Evolutionary conservation across 1,140 invertebrate genomes (phyloP).

Genomic region (Drosophila eugracilis): DNA sequence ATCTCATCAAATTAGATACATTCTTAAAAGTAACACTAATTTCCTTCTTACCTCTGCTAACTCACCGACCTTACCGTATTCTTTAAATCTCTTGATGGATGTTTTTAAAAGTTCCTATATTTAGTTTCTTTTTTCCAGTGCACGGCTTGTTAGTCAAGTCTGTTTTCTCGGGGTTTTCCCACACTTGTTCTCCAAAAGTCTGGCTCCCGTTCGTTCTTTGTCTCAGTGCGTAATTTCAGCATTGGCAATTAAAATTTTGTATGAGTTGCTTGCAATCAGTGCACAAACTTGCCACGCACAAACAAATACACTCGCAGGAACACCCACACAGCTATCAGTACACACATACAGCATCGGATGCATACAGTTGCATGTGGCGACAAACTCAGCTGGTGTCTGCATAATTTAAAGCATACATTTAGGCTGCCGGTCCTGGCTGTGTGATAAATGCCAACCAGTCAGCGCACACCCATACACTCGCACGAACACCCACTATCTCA

Average conservation of each 20-base stretch:
- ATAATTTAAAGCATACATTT: slow-evolving; percentile 84
- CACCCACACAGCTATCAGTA: slow-evolving; percentile 15
- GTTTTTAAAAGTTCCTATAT: neutral
- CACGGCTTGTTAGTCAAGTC: slow-evolving; percentile 59
- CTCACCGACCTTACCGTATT: no score
- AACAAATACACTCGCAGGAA: slow-evolving; percentile 38
- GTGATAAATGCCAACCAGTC: slow-evolving; percentile 74
- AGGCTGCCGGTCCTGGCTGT: slow-evolving; percentile 69
- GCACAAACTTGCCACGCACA: slow-evolving; percentile 69
- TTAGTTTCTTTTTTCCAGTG: neutral
- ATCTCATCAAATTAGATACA: no score
- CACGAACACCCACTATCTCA: slow-evolving; percentile 1
- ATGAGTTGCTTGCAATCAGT: slow-evolving; percentile 82
- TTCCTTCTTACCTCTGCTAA: no score
- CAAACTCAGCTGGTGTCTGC: slow-evolving; percentile 83
- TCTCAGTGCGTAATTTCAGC: slow-evolving; percentile 74
- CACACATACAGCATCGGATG: slow-evolving; percentile 11
- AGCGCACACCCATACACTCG: slow-evolving; percentile 17
- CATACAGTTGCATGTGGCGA: slow-evolving; percentile 42
- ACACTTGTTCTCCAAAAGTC: neutral
- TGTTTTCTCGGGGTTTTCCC: slow-evolving; percentile 33
- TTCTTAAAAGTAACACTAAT: no score
- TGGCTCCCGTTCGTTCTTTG: slow-evolving; percentile 34
- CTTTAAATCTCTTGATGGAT: neutral
- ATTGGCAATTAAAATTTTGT: slow-evolving; percentile 83